Conservation (phyloP, 2,797 vertebrate species). For the Cichlasoma orientale region DNA sequence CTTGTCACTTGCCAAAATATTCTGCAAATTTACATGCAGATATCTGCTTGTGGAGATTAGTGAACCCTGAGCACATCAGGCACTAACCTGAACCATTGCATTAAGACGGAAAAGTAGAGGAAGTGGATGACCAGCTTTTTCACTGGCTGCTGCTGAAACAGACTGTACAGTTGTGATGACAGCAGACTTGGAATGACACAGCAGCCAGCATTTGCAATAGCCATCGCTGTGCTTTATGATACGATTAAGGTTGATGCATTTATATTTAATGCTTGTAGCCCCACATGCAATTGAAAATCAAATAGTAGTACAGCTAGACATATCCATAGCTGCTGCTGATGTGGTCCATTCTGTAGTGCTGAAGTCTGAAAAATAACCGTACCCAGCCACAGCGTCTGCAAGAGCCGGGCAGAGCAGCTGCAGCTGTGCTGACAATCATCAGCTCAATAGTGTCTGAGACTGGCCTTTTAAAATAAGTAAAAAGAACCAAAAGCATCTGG, state of each 20-base stretch:
- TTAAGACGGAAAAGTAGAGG: neutral
- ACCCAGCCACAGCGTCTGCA: neutral
- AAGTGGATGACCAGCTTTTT: neutral
- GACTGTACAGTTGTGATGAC: neutral
- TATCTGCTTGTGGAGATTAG: accelerated
- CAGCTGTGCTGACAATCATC: too few species aligned
- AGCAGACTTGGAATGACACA: neutral
- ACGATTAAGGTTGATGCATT: neutral
- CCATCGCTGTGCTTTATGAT: neutral
- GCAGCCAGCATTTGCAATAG: neutral
- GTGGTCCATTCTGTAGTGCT: too few species aligned
- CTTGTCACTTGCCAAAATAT: neutral
- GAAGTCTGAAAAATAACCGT: neutral
- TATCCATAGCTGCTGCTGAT: neutral
- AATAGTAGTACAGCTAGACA: neutral
- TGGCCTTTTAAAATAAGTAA: neutral
- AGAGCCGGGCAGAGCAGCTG: too few species aligned
- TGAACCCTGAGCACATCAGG: neutral
- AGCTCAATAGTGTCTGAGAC: neutral
- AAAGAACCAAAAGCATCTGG: neutral
- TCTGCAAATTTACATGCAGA: neutral
- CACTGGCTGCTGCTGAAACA: neutral
- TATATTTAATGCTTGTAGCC: neutral
- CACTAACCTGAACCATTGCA: neutral
- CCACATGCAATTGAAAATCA: neutral